Percentiles rank a stretch among this genome's conserved stretches.
Conservation (phyloP, 2,888 invertebrate genomes). For the Lithophane semibrunnea region DNA sequence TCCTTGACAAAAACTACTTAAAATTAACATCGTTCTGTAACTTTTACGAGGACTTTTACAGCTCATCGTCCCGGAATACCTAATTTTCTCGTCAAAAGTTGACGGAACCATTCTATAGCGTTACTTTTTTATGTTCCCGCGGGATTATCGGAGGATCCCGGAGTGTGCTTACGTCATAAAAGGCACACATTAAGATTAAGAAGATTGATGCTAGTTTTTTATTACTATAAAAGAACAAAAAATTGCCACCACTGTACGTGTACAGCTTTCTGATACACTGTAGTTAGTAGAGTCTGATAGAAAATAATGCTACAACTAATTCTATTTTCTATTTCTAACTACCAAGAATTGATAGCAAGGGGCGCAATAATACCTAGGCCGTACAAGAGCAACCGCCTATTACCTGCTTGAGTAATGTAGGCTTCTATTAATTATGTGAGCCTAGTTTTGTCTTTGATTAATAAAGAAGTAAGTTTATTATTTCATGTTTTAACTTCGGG, state of each 20-base stretch:
- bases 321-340: too few relatives aligned
- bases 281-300: not conserved
- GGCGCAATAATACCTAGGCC: not conserved
- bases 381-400: not conserved
- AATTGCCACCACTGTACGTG: slow-evolving; percentile 24
- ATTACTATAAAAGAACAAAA: slow-evolving; percentile 29
- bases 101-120: slow-evolving; percentile 44
- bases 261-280: slow-evolving; percentile 1
- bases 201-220: slow-evolving; percentile 55
- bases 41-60: slow-evolving; percentile 60
- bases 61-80: slow-evolving; percentile 61
- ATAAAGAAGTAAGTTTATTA: not conserved
- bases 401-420: not conserved
- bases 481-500: not conserved
- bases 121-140: slow-evolving; percentile 56
- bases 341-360: not conserved
- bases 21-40: slow-evolving; percentile 54
- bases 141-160: slow-evolving; percentile 38
- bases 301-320: slow-evolving; percentile 13
- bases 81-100: slow-evolving; percentile 63
- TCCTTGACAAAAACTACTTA: slow-evolving; percentile 60
- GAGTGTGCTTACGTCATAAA: slow-evolving; percentile 55
- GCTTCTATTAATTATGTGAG: not conserved
- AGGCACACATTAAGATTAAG: slow-evolving; percentile 57
- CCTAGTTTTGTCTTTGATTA: not conserved